These are phyloP conservation scores for Holothuria scabra DNA, from an alignment of 53 echinoderm and acorn worm species.

Conservation along the genomic window DNA sequence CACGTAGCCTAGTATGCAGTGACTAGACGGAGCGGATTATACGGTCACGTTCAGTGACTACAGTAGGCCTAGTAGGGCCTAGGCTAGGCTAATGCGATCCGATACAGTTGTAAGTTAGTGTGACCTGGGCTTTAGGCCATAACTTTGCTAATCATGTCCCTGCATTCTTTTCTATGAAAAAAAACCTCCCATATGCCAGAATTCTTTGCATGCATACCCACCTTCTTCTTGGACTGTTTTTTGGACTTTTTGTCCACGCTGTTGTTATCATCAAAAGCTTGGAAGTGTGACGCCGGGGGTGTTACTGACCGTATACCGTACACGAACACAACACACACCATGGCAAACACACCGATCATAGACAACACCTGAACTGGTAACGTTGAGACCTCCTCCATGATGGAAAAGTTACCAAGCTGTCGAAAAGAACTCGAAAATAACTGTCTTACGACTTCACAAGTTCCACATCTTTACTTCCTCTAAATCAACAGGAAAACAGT, in stretches of 20 bases:
- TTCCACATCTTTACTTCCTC: no score
- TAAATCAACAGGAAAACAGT: no score
- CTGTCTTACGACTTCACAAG: no score
- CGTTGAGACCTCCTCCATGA: conserved; percentile 22
- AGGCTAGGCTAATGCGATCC: no score
- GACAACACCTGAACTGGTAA: conserved; percentile 20
- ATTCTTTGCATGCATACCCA: background rate
- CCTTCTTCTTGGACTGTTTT: conserved; percentile 21
- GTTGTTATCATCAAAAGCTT: conserved; percentile 35
- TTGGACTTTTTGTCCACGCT: conserved; percentile 20
- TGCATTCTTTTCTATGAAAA: background rate
- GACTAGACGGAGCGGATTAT: no score
- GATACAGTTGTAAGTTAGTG: no score
- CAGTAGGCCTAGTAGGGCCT: no score
- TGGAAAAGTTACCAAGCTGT: background rate
- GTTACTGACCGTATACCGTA: conserved; percentile 39
- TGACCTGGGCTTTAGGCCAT: no score
- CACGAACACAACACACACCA: conserved; percentile 36
- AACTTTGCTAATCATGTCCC: no score
- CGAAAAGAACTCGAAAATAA: no score
- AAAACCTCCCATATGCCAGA: background rate
- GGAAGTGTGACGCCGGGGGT: conserved; percentile 25
- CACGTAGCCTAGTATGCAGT: no score
- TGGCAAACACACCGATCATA: conserved; percentile 22
- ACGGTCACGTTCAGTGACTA: no score